Evolutionary conservation across 2,888 invertebrate species (phyloP), one percentile per base, ranked within the genome.

Genomic region (Lepidocyrtinus sp.): DNA sequence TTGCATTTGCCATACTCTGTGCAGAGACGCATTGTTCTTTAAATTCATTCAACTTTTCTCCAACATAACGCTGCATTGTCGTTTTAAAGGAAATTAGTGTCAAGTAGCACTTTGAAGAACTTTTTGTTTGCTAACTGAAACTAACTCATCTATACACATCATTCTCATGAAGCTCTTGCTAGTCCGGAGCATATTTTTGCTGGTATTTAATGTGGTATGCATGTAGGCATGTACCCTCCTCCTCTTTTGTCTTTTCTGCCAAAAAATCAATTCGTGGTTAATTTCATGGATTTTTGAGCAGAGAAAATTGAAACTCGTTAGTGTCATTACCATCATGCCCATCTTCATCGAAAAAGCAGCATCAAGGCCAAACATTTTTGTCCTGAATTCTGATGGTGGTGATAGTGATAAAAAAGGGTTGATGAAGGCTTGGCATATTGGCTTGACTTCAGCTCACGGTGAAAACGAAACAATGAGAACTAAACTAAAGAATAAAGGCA

Each of bases 271-370:
- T 71, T 71, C 61, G 21, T 36, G 27, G 71, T 71, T 71, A 71
- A 71, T 71, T 71, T 71, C 71, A 71, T 61, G 77, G 77, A 72
- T 64, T 71, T 71, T 71, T 77, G 77, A 65, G 67, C 77, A 77
- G 64, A 71, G 76, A 76, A 76, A 76, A 76, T 72, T 50, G 64
- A 46, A 72, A 63, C 77, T 77, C 77, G 77, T 77, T 69, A 67
- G 26, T 27, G 46, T 59, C 73, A 64, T 64, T 46, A 55, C 15
- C 69, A 22, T 69, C 69, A 2, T n/a, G n/a, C n/a, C 15, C 69
- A 62, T 64, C 21, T 17, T 67, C 27, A 17, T 9, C 21, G 50
- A 19, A 68, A 46, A 50, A 62, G 22, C 15, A 62, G 62, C 19
- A 62, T 24, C 62, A 62, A 62, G 62, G 62, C 62, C 62, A 62